These are phyloP conservation scores for Leptinotarsa tumamoca DNA, from an alignment of 2,888 invertebrate species.

Conservation along the genomic window DNA sequence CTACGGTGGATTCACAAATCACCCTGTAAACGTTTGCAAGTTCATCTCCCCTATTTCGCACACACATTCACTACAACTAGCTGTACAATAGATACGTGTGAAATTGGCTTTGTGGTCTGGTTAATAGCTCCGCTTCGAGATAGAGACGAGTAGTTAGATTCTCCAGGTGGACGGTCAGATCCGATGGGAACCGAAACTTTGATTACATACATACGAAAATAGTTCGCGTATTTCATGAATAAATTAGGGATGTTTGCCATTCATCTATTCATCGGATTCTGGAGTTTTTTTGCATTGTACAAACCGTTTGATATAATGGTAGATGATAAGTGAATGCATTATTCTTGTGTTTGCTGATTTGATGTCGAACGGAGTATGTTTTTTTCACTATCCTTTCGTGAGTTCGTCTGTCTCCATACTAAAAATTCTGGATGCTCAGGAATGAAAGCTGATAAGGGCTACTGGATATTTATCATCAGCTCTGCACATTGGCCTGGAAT, in stretches of 20 bases:
- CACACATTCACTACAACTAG: conserved; percentile 44
- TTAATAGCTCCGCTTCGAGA: conserved; percentile 51
- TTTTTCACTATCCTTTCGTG: background rate
- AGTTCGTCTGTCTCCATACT: too few species aligned
- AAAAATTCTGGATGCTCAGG: too few species aligned
- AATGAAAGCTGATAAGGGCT: too few species aligned
- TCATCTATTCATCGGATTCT: background rate
- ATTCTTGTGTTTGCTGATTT: background rate
- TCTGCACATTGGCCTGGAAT: too few species aligned
- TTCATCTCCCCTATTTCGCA: conserved; percentile 51
- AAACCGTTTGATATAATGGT: too few species aligned
- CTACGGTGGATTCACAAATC: background rate
- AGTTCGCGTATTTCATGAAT: conserved; percentile 14
- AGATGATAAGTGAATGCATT: background rate
- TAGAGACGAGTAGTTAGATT: conserved; percentile 4
- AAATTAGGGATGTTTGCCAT: conserved; percentile 9
- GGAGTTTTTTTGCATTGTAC: too few species aligned
- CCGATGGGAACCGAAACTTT: conserved; percentile 30
- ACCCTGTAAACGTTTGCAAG: background rate
- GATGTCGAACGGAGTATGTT: background rate
- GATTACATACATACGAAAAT: conserved; percentile 28
- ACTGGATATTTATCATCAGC: too few species aligned
- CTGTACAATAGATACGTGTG: conserved; percentile 55
- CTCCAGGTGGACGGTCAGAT: conserved; percentile 27
- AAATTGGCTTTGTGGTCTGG: conserved; percentile 59